Conservation (phyloP, 2,113 vertebrate species). For the Caretta caretta region DNA sequence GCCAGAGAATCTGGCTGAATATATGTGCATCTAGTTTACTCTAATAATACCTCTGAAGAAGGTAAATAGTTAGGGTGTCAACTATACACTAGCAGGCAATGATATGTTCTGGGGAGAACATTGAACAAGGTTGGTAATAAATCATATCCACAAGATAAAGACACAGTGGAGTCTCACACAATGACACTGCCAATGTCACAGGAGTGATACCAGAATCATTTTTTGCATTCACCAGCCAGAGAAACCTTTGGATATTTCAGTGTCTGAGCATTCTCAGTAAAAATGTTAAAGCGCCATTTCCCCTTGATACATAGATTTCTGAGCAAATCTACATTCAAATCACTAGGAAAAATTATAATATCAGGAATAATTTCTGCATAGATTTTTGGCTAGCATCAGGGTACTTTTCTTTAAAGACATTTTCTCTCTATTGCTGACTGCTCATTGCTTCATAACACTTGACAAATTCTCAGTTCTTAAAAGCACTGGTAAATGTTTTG, state of each 20-base stretch:
- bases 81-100: neutral
- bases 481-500: conserved; percentile 72
- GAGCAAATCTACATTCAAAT: conserved; percentile 50
- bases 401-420: conserved; percentile 62
- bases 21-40: neutral
- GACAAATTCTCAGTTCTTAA: conserved; percentile 76
- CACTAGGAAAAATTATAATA: neutral
- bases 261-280: conserved; percentile 51
- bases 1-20: neutral
- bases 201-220: conserved; percentile 37
- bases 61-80: neutral
- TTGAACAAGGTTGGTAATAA: neutral
- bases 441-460: conserved; percentile 70
- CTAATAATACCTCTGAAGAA: neutral
- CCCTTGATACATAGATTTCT: conserved; percentile 7
- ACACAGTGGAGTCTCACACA: neutral
- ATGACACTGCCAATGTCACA: neutral
- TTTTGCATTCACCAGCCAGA: conserved; percentile 24
- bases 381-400: conserved; percentile 66
- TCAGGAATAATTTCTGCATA: conserved; percentile 51
- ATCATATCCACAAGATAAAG: conserved; percentile 20
- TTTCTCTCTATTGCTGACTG: conserved; percentile 61
- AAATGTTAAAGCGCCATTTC: conserved; percentile 55
- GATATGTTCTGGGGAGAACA: neutral
- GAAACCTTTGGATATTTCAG: conserved; percentile 44